phyloP scores from a whole-genome alignment of 2,888 invertebrate species.

The Teleiodes luculella region DNA sequence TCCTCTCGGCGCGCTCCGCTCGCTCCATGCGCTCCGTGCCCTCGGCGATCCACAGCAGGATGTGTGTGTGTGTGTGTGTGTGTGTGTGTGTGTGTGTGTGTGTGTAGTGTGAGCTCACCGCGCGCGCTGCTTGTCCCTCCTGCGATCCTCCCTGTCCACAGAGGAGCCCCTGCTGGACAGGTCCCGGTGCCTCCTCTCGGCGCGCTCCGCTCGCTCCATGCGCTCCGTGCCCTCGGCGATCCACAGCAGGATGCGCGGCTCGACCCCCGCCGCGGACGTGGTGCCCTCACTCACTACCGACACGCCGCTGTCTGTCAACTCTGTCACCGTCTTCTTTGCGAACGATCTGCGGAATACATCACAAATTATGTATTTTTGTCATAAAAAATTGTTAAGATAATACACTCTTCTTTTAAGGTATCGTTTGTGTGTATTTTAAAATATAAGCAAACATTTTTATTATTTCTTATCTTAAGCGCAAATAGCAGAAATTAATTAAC shows the following conservation, averaged over 20 bases:
- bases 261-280: conserved; percentile 36
- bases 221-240: conserved; percentile 56
- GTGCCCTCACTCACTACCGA: conserved; percentile 84
- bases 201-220: conserved; percentile 23
- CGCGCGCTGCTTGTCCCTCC: conserved; percentile 34
- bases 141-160: conserved; percentile 47
- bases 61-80: no score
- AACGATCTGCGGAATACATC: conserved; percentile 67
- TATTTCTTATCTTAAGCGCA: no score
- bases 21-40: no score
- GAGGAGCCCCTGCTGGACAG: conserved; percentile 44
- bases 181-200: conserved; percentile 26
- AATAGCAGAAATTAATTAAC: no score
- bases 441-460: no score
- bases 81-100: no score
- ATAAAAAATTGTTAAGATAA: no score
- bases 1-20: no score
- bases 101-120: conserved; percentile 25
- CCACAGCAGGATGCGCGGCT: conserved; percentile 65
- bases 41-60: no score
- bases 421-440: no score
- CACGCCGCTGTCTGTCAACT: conserved; percentile 88
- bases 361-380: neutral
- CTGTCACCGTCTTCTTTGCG: conserved; percentile 84
- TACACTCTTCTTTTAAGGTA: no score